Conservation (phyloP, 2,797 vertebrate species). For the Lepus townsendii region DNA sequence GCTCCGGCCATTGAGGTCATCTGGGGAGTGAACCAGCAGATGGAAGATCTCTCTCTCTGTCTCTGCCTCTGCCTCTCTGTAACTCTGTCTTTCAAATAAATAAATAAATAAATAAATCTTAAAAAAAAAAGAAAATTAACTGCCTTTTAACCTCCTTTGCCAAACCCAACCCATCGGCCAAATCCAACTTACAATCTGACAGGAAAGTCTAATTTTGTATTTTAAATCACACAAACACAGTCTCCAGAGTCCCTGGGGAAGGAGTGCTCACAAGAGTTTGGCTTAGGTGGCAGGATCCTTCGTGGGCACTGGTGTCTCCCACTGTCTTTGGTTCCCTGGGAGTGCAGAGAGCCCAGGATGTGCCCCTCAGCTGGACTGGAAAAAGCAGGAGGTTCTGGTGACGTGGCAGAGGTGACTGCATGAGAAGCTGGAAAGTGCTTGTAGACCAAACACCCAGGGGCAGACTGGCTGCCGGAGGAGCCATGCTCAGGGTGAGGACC, state of each 20-base stretch:
- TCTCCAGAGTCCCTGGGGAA: neutral
- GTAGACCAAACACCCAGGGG: neutral
- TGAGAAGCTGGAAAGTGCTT: neutral
- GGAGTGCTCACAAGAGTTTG: neutral
- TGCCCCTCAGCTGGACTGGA: neutral
- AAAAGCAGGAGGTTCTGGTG: neutral
- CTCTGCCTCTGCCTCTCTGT: no score
- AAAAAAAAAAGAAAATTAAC: neutral
- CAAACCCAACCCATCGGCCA: neutral
- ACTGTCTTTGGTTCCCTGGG: neutral
- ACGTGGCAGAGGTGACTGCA: neutral
- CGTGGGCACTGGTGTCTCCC: neutral
- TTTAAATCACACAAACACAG: neutral
- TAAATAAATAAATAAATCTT: no score
- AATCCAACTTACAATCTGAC: neutral
- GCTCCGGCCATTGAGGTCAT: no score
- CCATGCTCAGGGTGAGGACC: neutral
- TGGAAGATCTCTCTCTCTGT: no score
- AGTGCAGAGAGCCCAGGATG: neutral
- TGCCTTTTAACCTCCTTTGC: neutral
- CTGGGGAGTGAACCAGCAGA: no score
- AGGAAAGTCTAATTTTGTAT: neutral
- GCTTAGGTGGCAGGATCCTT: neutral
- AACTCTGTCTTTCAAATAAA: no score
- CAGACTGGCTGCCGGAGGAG: neutral